These are phyloP conservation scores for Catostomus latipinnis DNA, from an alignment of 2,797 vertebrate genomes.

Conservation along the genomic window DNA sequence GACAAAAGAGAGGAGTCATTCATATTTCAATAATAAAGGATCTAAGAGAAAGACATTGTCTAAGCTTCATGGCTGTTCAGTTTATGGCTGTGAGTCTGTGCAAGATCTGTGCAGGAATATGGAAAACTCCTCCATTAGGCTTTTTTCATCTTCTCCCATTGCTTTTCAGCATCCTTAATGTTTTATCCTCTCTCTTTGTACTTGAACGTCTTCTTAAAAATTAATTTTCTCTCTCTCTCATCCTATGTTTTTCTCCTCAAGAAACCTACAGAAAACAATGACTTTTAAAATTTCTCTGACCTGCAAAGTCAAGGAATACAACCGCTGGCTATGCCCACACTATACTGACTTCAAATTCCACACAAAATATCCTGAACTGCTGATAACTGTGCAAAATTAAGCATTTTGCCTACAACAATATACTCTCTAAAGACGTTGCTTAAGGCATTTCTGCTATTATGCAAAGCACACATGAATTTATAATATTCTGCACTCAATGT, in stretches of 20 bases:
- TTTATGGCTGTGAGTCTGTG: constrained; percentile 10
- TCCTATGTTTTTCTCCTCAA: not conserved
- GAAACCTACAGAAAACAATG: too few species aligned
- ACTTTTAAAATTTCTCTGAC: not conserved
- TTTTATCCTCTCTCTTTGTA: constrained; percentile 35
- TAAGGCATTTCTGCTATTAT: not conserved
- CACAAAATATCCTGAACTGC: not conserved
- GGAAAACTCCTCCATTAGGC: constrained; percentile 49
- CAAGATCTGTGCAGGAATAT: constrained; percentile 51
- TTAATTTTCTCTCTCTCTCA: not conserved
- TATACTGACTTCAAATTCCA: constrained; percentile 1
- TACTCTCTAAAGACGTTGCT: not conserved
- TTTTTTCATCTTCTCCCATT: constrained; percentile 58
- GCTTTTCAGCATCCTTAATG: constrained; percentile 33
- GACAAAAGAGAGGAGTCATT: constrained; percentile 51
- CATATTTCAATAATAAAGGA: constrained; percentile 70
- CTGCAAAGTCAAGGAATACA: constrained; percentile 1
- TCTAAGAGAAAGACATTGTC: constrained; percentile 60
- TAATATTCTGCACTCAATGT: not conserved
- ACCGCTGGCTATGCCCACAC: not conserved
- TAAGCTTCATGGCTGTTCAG: constrained; percentile 29
- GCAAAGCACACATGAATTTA: not conserved
- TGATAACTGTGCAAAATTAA: not conserved
- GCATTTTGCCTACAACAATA: not conserved
- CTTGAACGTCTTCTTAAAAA: constrained; percentile 35